phyloP scores from a whole-genome alignment of 2,113 vertebrate species.

The Podarcis muralis region DNA sequence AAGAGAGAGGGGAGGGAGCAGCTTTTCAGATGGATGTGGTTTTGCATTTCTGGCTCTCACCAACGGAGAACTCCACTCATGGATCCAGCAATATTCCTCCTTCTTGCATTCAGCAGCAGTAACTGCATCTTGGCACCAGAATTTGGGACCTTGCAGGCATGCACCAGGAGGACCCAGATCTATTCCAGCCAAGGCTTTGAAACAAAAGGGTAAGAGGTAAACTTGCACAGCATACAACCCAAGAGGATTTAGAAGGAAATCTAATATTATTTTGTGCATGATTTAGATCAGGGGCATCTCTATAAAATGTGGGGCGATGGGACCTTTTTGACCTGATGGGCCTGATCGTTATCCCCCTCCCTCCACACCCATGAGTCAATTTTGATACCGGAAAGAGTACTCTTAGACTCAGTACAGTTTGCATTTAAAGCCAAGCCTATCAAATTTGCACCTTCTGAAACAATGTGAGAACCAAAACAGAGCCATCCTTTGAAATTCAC shows the following conservation, averaged over 20 bases:
- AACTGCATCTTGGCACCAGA: slow-evolving; percentile 20
- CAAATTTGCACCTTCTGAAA: no score
- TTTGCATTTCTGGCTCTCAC: slow-evolving; percentile 12
- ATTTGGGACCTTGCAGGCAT: neutral
- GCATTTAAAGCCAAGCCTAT: no score
- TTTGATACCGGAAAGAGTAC: no score
- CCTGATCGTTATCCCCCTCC: no score
- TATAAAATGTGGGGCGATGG: neutral
- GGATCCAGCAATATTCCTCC: neutral
- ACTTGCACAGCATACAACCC: neutral
- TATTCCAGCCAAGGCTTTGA: neutral
- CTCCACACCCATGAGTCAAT: no score
- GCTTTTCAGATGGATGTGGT: neutral
- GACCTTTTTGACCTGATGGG: no score
- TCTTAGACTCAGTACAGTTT: no score
- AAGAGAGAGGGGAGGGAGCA: neutral
- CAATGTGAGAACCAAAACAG: no score
- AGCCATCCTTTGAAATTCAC: no score
- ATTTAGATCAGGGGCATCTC: neutral
- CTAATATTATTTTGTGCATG: neutral
- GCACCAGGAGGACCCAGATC: rapidly evolving
- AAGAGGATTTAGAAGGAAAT: neutral
- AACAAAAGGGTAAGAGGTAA: rapidly evolving
- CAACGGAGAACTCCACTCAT: neutral
- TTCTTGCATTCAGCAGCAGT: rapidly evolving